A percentile compares a stretch with the other conserved stretches of the same genome.
These are phyloP conservation scores for Imbricaverruca yamaguchii DNA, from an alignment of 2,888 invertebrate species.

Conservation along the genomic window DNA sequence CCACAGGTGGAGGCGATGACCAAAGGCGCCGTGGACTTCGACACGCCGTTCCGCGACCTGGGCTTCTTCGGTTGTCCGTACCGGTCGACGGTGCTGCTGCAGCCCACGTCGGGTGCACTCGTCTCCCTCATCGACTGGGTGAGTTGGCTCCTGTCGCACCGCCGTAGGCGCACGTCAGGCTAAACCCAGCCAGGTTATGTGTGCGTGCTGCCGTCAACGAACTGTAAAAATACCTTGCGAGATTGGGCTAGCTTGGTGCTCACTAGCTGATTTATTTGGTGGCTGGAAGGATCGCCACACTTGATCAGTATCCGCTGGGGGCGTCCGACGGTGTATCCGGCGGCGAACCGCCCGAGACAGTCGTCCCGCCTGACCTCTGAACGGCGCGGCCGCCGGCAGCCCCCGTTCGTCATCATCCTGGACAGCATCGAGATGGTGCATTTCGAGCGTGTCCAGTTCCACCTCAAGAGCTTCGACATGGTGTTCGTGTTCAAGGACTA, in stretches of 20 bases:
- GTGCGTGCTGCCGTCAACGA: too few relatives aligned
- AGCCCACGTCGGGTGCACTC: slow-evolving; percentile 95
- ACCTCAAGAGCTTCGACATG: slow-evolving; percentile 99
- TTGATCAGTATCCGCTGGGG: too few relatives aligned
- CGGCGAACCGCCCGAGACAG: too few relatives aligned
- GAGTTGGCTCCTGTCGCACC: slow-evolving; percentile 34
- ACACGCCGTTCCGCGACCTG: slow-evolving; percentile 94
- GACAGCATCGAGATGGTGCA: slow-evolving; percentile 97
- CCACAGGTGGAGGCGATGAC: slow-evolving; percentile 78
- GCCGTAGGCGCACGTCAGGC: too few relatives aligned
- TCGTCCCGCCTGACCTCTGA: too few relatives aligned
- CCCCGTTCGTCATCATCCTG: slow-evolving; percentile 94
- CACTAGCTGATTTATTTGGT: too few relatives aligned
- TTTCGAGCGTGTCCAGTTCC: slow-evolving; percentile 97
- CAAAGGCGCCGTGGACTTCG: slow-evolving; percentile 95
- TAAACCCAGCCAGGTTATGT: too few relatives aligned
- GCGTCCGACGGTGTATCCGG: too few relatives aligned
- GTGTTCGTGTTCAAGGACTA: slow-evolving; percentile 99
- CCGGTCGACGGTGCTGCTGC: slow-evolving; percentile 88
- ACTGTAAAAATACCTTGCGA: too few relatives aligned
- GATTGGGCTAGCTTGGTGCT: too few relatives aligned
- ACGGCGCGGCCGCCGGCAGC: slow-evolving; percentile 45
- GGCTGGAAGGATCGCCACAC: too few relatives aligned
- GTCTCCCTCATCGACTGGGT: slow-evolving; percentile 96
- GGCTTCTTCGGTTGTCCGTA: slow-evolving; percentile 97